A percentile compares a stretch with the other conserved stretches of the same genome.
Conservation (phyloP, 2,888 invertebrate species). For the Campaea margaritaria region DNA sequence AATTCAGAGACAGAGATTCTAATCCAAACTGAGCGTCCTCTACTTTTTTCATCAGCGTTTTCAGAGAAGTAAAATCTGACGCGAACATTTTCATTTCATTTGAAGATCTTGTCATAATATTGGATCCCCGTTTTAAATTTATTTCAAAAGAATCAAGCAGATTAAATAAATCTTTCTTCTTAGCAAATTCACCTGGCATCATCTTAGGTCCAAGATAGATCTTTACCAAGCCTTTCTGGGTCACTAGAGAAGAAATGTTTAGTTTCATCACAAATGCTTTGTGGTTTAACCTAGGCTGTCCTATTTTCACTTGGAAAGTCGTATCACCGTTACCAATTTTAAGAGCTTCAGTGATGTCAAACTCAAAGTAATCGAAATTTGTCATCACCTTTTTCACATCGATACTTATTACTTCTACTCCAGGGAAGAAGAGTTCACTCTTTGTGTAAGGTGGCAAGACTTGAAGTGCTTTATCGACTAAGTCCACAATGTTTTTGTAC, state of each 20-base stretch:
- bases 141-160: slow-evolving; percentile 86
- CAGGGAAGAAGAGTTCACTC: slow-evolving; percentile 86
- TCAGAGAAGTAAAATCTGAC: slow-evolving; percentile 86
- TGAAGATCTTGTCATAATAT: slow-evolving; percentile 86
- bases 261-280: slow-evolving; percentile 89
- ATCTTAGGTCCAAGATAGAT: slow-evolving; percentile 90
- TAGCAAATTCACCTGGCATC: slow-evolving; percentile 82
- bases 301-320: slow-evolving; percentile 72
- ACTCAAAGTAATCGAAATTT: slow-evolving; percentile 87
- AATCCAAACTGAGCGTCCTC: slow-evolving; percentile 84
- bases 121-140: slow-evolving; percentile 86
- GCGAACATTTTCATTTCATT: slow-evolving; percentile 85
- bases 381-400: slow-evolving; percentile 88
- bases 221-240: slow-evolving; percentile 86
- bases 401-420: slow-evolving; percentile 86
- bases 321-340: slow-evolving; percentile 60
- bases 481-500: slow-evolving; percentile 85
- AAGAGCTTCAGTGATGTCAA: slow-evolving; percentile 87
- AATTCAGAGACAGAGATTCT: slow-evolving; percentile 78
- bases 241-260: slow-evolving; percentile 85
- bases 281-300: slow-evolving; percentile 88
- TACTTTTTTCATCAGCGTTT: slow-evolving; percentile 85
- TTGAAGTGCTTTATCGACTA: slow-evolving; percentile 84
- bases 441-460: slow-evolving; percentile 84
- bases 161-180: slow-evolving; percentile 84